Conservation (phyloP, 2,888 invertebrate genomes). For the Caradrina clavipalpis region DNA sequence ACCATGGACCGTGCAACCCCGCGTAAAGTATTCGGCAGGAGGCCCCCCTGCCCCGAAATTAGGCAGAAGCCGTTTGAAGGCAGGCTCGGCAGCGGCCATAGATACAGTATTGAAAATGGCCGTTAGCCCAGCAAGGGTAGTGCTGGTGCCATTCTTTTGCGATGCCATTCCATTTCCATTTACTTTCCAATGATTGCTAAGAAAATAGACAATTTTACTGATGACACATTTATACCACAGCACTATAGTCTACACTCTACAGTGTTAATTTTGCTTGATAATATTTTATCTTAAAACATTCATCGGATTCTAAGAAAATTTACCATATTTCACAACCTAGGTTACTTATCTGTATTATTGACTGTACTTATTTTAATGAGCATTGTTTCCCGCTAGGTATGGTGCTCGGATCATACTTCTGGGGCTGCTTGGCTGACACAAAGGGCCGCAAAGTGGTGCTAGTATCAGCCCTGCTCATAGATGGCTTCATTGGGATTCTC, state of each 20-base stretch:
- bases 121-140: background rate
- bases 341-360: background rate
- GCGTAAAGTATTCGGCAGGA: too few relatives aligned
- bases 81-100: too few relatives aligned
- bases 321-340: background rate
- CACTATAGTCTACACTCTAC: too few relatives aligned
- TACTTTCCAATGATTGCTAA: background rate
- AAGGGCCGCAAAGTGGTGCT: slow-evolving; percentile 94
- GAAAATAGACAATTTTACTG: background rate
- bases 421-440: slow-evolving; percentile 96
- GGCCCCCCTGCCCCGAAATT: too few relatives aligned
- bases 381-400: slow-evolving; percentile 90
- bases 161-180: too few relatives aligned
- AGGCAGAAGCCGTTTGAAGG: too few relatives aligned
- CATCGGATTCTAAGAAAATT: too few relatives aligned
- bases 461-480: slow-evolving; percentile 93
- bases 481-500: slow-evolving; percentile 93
- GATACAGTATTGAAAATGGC: too few relatives aligned
- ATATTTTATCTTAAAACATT: too few relatives aligned
- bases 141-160: background rate
- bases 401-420: slow-evolving; percentile 96
- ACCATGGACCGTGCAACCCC: too few relatives aligned
- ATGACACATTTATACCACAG: too few relatives aligned
- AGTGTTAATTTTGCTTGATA: too few relatives aligned
- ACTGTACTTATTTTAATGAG: background rate